Percentiles rank a stretch among this genome's conserved stretches.
phyloP scores from a whole-genome alignment of 1,140 invertebrate genomes.

The Anastatus disparis region DNA sequence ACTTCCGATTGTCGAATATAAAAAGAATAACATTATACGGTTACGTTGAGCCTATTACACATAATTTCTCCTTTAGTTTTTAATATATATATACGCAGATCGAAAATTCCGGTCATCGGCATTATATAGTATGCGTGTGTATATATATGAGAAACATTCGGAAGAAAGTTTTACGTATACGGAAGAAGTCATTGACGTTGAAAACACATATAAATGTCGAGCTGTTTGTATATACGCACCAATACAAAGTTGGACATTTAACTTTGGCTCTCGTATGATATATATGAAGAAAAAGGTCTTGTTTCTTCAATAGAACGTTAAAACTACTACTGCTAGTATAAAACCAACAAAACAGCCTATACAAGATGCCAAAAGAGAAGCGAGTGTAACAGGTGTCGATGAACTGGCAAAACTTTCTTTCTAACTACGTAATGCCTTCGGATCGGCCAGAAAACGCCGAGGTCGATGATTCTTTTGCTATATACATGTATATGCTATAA shows the following conservation, averaged over 20 bases:
- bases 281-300: no score
- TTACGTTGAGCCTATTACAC: slow-evolving; percentile 19
- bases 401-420: slow-evolving; percentile 48
- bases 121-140: not conserved
- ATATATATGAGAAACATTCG: no score
- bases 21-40: not conserved
- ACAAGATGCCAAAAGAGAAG: no score
- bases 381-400: slow-evolving; percentile 46
- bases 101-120: slow-evolving; percentile 33
- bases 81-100: no score
- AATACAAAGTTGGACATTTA: no score
- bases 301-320: no score
- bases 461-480: slow-evolving; percentile 40
- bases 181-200: slow-evolving; percentile 24
- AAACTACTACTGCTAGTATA: no score
- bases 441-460: slow-evolving; percentile 20
- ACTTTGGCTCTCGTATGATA: no score
- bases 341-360: not conserved
- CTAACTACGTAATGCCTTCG: slow-evolving; percentile 44
- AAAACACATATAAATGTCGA: no score
- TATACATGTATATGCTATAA: no score
- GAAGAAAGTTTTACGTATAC: slow-evolving; percentile 13
- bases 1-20: slow-evolving; percentile 11
- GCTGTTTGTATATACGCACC: no score
- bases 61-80: slow-evolving; percentile 10